Percentiles rank a stretch among this genome's conserved stretches.
Conservation (phyloP, 2,113 vertebrate genomes). For the Callipepla californica region DNA sequence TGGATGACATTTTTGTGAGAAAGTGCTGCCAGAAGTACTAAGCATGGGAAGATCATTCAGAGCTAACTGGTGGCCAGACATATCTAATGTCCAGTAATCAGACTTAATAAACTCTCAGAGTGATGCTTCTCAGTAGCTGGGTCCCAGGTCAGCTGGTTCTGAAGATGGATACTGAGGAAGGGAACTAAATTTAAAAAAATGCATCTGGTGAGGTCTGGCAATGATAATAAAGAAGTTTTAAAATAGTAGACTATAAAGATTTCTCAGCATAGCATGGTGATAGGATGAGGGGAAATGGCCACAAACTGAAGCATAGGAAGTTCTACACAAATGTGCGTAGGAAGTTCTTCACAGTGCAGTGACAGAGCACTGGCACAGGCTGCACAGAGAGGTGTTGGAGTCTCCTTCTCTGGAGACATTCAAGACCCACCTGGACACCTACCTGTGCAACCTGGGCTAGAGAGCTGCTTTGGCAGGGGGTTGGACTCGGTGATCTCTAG, state of each 20-base stretch:
- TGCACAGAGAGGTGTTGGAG: no score
- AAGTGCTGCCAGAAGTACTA: background rate
- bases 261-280: no score
- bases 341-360: no score
- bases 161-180: background rate
- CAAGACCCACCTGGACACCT: no score
- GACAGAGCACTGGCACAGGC: no score
- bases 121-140: background rate
- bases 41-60: background rate
- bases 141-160: background rate
- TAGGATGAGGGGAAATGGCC: no score
- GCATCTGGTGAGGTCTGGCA: background rate
- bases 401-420: no score
- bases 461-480: no score
- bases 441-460: no score
- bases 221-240: background rate
- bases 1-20: background rate
- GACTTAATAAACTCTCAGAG: background rate
- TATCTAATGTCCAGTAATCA: background rate
- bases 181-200: background rate
- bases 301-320: no score
- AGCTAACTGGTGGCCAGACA: background rate
- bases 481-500: no score
- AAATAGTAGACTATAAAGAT: background rate
- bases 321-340: no score